Evolutionary conservation across 2,797 vertebrate genomes (phyloP).

Genomic region (Parotocinclus haroldoi): DNA sequence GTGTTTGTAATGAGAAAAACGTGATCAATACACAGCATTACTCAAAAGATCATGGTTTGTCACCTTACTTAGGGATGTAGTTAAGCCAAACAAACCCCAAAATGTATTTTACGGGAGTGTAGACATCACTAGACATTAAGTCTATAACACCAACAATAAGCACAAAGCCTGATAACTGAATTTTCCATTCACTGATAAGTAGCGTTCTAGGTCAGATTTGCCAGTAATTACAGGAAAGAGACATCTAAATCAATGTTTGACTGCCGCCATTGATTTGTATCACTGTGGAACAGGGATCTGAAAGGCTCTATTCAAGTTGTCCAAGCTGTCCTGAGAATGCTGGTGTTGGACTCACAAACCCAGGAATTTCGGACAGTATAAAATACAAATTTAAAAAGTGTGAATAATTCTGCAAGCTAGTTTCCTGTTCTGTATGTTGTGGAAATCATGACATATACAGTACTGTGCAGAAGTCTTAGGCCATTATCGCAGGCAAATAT

Average conservation of each 20-base stretch:
- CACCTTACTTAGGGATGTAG: conserved; percentile 44
- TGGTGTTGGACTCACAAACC: too few relatives aligned
- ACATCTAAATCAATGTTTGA: conserved; percentile 28
- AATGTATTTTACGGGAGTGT: too few relatives aligned
- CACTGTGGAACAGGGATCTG: neutral
- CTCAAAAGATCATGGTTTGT: conserved; percentile 17
- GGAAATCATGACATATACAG: too few relatives aligned
- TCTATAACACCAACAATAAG: neutral
- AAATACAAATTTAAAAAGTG: too few relatives aligned
- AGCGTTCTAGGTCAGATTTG: neutral
- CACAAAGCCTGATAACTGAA: neutral
- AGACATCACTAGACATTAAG: conserved; percentile 4
- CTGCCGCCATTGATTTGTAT: conserved; percentile 19
- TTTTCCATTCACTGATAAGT: conserved; percentile 3
- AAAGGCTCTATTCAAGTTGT: conserved; percentile 11
- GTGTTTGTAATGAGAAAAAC: too few relatives aligned
- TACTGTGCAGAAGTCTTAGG: too few relatives aligned
- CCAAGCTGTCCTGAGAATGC: too few relatives aligned
- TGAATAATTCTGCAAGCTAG: too few relatives aligned
- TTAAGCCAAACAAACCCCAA: neutral
- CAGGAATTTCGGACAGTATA: too few relatives aligned
- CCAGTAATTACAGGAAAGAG: conserved; percentile 9
- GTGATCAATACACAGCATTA: conserved; percentile 40
- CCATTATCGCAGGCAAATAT: too few relatives aligned
- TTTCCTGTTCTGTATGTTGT: too few relatives aligned